Conservation (phyloP, 2,113 vertebrate genomes). For the Sus scrofa region DNA sequence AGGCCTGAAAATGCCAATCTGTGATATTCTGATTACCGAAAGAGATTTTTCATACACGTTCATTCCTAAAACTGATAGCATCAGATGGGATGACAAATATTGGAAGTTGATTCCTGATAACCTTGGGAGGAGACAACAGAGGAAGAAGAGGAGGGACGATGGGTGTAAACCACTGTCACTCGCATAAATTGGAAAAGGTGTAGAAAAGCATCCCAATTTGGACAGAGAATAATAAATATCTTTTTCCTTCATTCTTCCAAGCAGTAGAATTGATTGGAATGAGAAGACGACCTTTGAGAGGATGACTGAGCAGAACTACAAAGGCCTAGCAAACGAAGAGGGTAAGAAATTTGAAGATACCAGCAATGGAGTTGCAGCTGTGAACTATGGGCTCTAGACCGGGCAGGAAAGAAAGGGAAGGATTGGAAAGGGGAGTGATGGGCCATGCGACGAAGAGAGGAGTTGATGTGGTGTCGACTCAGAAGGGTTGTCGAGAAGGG, state of each 20-base stretch:
- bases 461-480: neutral
- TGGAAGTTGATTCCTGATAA: neutral
- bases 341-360: neutral
- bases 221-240: neutral
- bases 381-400: neutral
- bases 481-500: neutral
- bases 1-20: neutral
- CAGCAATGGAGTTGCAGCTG: neutral
- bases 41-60: neutral
- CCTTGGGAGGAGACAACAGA: neutral
- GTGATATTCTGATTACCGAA: conserved; percentile 14
- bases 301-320: neutral
- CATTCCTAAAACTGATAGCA: neutral
- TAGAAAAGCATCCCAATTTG: neutral
- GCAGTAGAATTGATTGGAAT: neutral
- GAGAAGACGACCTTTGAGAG: neutral
- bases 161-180: neutral
- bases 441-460: neutral
- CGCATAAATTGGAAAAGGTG: neutral
- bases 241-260: neutral
- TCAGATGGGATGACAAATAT: neutral
- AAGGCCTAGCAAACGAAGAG: neutral
- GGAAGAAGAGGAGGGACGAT: neutral
- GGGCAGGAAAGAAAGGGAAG: neutral
- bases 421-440: neutral